Conservation (phyloP, 2,888 invertebrate genomes). For the Stenchaetothrips biformis region DNA sequence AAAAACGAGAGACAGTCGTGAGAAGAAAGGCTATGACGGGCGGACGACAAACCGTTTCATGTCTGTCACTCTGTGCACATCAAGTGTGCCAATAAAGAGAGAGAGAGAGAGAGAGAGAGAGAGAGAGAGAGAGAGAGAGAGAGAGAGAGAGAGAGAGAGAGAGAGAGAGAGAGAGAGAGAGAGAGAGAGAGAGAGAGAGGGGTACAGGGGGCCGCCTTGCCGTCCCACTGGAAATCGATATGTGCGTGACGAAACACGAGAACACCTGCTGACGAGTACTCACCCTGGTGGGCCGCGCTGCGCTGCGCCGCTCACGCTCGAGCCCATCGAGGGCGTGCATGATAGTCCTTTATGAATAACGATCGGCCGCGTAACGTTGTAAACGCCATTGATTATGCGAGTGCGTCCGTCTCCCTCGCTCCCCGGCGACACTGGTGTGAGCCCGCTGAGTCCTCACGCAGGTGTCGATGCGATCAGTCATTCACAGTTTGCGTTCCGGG, state of each 20-base stretch:
- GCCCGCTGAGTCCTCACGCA: background rate
- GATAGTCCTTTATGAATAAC: constrained; percentile 6
- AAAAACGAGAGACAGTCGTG: background rate
- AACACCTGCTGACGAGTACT: constrained; percentile 22
- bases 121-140: background rate
- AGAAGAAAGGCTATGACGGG: background rate
- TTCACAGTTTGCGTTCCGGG: constrained; percentile 12
- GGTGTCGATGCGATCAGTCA: constrained; percentile 6
- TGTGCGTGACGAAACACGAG: constrained; percentile 16
- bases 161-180: background rate
- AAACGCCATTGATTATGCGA: constrained; percentile 17
- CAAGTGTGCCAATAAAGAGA: background rate
- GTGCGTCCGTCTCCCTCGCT: too few species aligned
- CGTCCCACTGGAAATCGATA: constrained; percentile 14
- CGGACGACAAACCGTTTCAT: background rate
- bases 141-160: background rate
- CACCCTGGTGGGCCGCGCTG: too few species aligned
- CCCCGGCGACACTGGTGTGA: too few species aligned
- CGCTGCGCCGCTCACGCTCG: too few species aligned
- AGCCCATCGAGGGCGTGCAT: background rate
- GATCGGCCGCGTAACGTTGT: background rate
- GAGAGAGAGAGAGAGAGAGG: background rate
- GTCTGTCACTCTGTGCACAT: too few species aligned
- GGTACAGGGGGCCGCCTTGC: background rate
- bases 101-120: background rate